Evolutionary conservation across 2,113 vertebrate genomes (phyloP).

Genomic region (Corvus moneduloides): DNA sequence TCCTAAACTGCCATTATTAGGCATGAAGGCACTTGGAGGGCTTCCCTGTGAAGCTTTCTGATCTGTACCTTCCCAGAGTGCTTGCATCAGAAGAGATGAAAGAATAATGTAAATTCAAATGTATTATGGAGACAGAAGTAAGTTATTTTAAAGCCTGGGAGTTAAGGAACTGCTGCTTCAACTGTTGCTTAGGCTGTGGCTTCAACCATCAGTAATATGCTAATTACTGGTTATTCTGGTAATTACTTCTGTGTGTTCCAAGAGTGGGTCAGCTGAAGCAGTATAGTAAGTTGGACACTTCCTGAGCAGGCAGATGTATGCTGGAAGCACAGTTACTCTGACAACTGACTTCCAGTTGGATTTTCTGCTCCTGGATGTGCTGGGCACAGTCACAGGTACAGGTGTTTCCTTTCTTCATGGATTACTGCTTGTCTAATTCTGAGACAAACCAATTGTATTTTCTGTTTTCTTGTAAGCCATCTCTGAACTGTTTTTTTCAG

Average conservation of each 20-base stretch:
- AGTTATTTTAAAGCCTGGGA: not conserved
- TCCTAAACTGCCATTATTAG: not conserved
- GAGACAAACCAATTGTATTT: not conserved
- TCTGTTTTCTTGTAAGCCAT: not conserved
- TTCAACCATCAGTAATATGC: not conserved
- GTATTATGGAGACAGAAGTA: not conserved
- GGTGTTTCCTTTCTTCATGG: not conserved
- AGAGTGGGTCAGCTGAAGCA: not conserved
- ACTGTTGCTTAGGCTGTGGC: not conserved
- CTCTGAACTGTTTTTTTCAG: conserved; percentile 66
- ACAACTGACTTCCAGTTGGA: not conserved
- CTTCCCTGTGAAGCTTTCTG: not conserved
- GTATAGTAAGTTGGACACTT: not conserved
- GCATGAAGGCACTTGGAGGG: not conserved
- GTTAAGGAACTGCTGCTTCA: not conserved
- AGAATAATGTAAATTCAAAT: not conserved
- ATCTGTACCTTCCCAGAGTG: not conserved
- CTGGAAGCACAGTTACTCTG: not conserved
- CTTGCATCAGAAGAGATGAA: not conserved
- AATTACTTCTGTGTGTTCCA: not conserved
- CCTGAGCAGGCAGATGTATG: not conserved
- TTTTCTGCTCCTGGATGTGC: not conserved
- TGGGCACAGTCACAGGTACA: not conserved
- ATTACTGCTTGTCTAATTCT: not conserved
- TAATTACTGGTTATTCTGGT: not conserved